Conservation (phyloP, 2,888 invertebrate species). For the Seira musarum region DNA sequence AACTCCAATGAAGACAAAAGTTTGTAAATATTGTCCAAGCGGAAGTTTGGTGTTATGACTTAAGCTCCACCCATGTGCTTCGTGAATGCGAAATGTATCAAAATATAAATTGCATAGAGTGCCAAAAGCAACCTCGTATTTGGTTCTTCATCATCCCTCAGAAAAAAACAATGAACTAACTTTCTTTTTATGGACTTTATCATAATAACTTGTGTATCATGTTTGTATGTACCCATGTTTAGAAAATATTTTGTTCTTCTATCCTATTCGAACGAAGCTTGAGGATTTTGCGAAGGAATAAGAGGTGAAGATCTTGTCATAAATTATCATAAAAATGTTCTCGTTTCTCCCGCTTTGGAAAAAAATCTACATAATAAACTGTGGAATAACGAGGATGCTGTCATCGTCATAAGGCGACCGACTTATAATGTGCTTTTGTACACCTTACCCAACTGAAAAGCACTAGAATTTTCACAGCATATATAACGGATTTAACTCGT, state of each 20-base stretch:
- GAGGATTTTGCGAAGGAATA: neutral
- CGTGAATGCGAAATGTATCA: too few relatives aligned
- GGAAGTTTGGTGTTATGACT: too few relatives aligned
- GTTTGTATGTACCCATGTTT: neutral
- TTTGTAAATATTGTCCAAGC: too few relatives aligned
- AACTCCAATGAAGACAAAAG: too few relatives aligned
- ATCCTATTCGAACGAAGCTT: neutral
- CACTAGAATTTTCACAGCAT: neutral
- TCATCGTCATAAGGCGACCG: conserved; percentile 1
- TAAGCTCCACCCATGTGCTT: too few relatives aligned
- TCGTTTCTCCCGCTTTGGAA: neutral
- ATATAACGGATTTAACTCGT: too few relatives aligned
- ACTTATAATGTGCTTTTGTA: neutral
- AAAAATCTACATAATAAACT: conserved; percentile 6
- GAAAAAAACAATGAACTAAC: neutral
- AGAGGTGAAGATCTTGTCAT: conserved; percentile 41
- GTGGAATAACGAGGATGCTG: neutral
- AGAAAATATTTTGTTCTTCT: conserved; percentile 7
- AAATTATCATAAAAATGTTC: conserved; percentile 36
- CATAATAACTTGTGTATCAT: neutral
- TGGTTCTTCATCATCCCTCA: too few relatives aligned
- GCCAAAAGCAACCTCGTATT: neutral
- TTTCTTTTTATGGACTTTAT: conserved; percentile 10
- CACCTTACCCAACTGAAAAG: neutral
- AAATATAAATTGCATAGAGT: neutral